Evolutionary conservation across 2,888 invertebrate species (phyloP), one percentile per base, ranked within the genome.

Genomic region (Carterocephalus palaemon): DNA sequence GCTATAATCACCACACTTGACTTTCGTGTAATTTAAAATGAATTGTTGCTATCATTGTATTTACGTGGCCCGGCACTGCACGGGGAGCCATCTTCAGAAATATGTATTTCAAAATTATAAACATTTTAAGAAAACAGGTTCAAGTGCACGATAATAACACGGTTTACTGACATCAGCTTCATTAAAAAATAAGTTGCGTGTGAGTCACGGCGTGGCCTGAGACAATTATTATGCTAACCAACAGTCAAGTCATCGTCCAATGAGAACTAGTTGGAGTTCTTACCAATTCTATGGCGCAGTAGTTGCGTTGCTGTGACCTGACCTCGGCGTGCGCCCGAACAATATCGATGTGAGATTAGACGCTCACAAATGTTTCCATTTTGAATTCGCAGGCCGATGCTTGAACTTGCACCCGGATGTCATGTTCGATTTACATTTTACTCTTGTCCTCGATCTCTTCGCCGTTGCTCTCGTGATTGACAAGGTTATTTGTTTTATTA

Each of bases 361-460:
- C 69, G 67, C 68, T 68, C 70, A 67, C 72, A 70, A 73, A 81
- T 74, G 78, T 76, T 75, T 78, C 75, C 77, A 79, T 80, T 75
- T 76, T 67, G 70, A 70, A 70, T 76, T 67, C 57, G 73, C 71
- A 60, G 66, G 67, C 59, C 55, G 69, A 76, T 75, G 75, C 67
- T 68, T 80, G 77, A 80, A 75, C 79, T 75, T 67, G 73, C 81
- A 79, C 78, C 82, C 81, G 81, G 82, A 83, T 82, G 81, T 80
- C 80, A 75, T 78, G 75, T 79, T 73, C 61, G 67, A 70, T 76
- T 75, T 72, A 70, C 70, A 73, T 76, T 76, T 72, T 57, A 68
- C 71, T 72, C 69, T 75, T 63, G 67, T 69, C 62, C 42, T 43
- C 60, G 57, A 9, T 17, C 24, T 20, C 36, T 43, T 28, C 7